Evolutionary conservation across 2,888 invertebrate genomes (phyloP), one percentile per base, ranked within the genome.

Genomic region (Rhodophaea formosa): DNA sequence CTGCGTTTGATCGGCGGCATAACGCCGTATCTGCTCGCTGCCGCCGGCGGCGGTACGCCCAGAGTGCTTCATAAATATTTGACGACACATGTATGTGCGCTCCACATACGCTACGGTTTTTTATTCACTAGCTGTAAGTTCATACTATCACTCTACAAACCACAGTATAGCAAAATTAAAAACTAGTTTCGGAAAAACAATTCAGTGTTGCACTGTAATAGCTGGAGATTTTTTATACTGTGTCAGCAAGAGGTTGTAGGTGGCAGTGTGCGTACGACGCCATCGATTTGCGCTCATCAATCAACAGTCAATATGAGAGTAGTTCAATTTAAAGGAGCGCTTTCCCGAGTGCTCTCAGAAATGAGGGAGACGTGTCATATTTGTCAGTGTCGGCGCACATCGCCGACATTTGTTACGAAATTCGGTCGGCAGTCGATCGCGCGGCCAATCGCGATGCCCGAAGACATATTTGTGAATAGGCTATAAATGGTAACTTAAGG

Each of bases 1-100:
- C 7, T 17, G 51, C 30, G 16, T 12, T 10, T 51, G 16, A 17
- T 39, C 39, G 51, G 3, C 0, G n/a, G 51, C 35, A 51, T 35
- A 16, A 35, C 51, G 35, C 35, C 16, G 17, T 51, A 51, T 51
- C 35, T 51, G 51, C 51, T 16, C 49, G 49, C n/a, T 43, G 35
- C 39, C 16, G 45, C 44, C 10, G n/a, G 49, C 39, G 49, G 30
- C 69, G 75, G 68, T 70, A 61, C 61, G 66, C 60, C 61, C 66
- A 62, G 80, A 82, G 82, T 80, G 82, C 70, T 81, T 69, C 70
- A 80, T 81, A 74, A 81, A 83, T 81, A 83, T 80, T 79, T 77
- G 80, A 74, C 67, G 70, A 75, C 73, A 71, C 70, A 65, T 69
- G 75, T 74, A 68, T 66, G 66, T 32, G 39, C 55, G 35, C 68